Conservation (phyloP, 2,797 vertebrate genomes). For the Sorex maritimensis region DNA sequence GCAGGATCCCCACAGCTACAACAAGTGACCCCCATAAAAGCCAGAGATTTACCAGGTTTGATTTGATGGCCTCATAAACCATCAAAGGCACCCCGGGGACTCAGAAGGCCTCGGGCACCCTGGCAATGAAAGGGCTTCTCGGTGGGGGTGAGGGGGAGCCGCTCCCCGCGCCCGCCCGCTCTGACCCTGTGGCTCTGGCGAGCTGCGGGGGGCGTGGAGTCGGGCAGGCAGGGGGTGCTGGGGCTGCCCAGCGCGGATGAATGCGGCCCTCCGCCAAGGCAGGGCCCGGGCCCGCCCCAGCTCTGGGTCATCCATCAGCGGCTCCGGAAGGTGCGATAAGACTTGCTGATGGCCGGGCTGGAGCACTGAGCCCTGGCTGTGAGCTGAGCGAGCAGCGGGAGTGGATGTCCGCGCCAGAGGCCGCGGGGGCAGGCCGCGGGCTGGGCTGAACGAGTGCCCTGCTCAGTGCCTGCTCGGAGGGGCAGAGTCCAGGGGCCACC, state of each 20-base stretch:
- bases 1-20: background rate
- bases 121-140: background rate
- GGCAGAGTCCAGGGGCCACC: background rate
- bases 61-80: conserved; percentile 83
- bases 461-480: background rate
- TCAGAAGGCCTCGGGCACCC: conserved; percentile 46
- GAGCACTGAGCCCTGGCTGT: conserved; percentile 29
- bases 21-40: conserved; percentile 72
- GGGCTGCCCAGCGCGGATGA: too few species aligned
- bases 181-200: background rate
- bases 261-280: conserved; percentile 25
- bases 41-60: conserved; percentile 78
- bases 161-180: background rate
- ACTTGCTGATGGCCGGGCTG: conserved; percentile 62
- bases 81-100: conserved; percentile 72
- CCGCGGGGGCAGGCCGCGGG: background rate
- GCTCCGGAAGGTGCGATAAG: conserved; percentile 77
- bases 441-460: conserved; percentile 32
- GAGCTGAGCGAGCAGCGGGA: background rate
- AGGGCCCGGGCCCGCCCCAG: conserved; percentile 76
- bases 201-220: background rate
- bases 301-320: conserved; percentile 77
- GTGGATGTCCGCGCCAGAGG: conserved; percentile 37
- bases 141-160: background rate
- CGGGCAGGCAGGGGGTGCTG: conserved; percentile 51